phyloP scores from a whole-genome alignment of 2,888 invertebrate genomes.

The Drepana falcataria region DNA sequence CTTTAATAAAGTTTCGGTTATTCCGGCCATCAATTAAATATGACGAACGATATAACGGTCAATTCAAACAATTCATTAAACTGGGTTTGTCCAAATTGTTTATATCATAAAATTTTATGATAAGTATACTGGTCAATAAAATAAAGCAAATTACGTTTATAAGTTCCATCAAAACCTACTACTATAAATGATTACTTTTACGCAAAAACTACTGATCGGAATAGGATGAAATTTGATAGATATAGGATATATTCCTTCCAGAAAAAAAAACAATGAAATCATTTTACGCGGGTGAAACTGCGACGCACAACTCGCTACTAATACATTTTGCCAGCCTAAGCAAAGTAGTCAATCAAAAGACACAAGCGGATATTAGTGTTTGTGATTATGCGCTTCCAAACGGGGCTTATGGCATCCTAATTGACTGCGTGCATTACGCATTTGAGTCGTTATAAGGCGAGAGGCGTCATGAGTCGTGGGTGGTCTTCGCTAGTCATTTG shows the following conservation, averaged over 20 bases:
- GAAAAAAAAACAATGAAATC: too few species aligned
- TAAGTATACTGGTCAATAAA: too few species aligned
- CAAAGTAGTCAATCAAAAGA: too few species aligned
- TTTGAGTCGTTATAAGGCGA: not conserved
- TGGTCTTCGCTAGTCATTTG: constrained; percentile 19
- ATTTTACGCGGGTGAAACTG: too few species aligned
- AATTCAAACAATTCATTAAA: not conserved
- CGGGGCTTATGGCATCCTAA: not conserved
- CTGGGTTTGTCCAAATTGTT: not conserved
- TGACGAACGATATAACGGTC: not conserved
- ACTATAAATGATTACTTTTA: too few species aligned
- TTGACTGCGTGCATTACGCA: not conserved
- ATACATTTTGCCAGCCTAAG: too few species aligned
- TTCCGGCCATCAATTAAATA: not conserved
- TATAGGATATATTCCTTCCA: too few species aligned
- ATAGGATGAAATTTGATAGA: too few species aligned
- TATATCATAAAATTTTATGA: not conserved
- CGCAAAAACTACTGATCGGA: too few species aligned
- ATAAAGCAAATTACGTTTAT: too few species aligned
- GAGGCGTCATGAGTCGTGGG: constrained; percentile 26
- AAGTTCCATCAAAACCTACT: too few species aligned
- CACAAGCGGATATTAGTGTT: not conserved
- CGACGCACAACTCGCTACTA: too few species aligned
- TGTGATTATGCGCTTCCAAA: not conserved
- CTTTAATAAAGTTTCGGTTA: not conserved